These are phyloP conservation scores for Botrylloides violaceus DNA, from an alignment of 23 tunicate species.

Conservation along the genomic window DNA sequence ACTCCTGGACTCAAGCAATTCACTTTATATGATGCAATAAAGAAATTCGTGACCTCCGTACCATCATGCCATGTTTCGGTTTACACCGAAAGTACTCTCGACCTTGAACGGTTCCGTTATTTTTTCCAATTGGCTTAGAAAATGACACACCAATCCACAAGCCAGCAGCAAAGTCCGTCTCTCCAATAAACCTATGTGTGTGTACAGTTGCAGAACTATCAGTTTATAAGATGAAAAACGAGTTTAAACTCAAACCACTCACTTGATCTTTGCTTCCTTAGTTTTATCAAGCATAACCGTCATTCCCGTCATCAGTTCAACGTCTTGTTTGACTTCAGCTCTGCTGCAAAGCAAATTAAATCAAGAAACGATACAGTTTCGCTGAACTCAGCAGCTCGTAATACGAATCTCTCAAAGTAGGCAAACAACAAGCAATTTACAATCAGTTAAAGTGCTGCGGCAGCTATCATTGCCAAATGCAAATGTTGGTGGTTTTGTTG, in stretches of 20 bases:
- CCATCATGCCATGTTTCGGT: constrained; percentile 66
- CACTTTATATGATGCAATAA: too few species aligned
- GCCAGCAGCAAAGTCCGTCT: constrained; percentile 55
- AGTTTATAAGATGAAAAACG: not conserved
- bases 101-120: constrained; percentile 74
- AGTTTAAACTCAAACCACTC: not conserved
- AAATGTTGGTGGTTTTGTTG: too few species aligned
- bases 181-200: constrained; percentile 48
- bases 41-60: constrained; percentile 31
- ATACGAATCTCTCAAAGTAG: not conserved
- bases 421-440: too few species aligned
- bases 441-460: too few species aligned
- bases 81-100: constrained; percentile 54
- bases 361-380: not conserved
- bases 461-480: too few species aligned
- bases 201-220: not conserved
- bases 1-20: too few species aligned
- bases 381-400: not conserved
- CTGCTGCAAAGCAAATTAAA: not conserved
- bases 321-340: not conserved
- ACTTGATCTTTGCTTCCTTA: not conserved
- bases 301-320: not conserved
- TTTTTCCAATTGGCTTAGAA: constrained; percentile 29
- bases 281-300: not conserved
- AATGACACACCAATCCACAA: constrained; percentile 73